Percentiles rank a stretch among this genome's conserved stretches.
These are phyloP conservation scores for Nomada lathburiana DNA, from an alignment of 2,888 invertebrate genomes.

Conservation along the genomic window DNA sequence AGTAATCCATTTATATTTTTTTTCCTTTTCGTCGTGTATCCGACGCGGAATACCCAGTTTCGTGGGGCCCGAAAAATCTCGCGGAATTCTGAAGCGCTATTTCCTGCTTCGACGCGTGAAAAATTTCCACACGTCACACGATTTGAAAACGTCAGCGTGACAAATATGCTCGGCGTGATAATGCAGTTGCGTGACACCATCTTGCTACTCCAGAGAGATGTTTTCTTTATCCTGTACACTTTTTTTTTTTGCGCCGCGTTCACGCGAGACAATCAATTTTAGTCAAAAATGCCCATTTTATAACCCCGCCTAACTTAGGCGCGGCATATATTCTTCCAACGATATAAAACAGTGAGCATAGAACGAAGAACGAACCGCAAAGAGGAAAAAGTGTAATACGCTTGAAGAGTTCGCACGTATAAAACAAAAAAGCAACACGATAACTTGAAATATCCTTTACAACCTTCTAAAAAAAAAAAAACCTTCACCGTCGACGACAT, in stretches of 20 bases:
- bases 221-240: constrained; percentile 41
- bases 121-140: constrained; percentile 49
- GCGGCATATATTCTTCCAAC: constrained; percentile 7
- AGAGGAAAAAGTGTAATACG: neutral
- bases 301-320: neutral
- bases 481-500: no score
- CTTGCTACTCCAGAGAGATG: constrained; percentile 35
- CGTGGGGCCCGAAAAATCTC: neutral
- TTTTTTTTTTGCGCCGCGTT: constrained; percentile 30
- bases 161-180: constrained; percentile 71
- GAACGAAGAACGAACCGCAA: neutral
- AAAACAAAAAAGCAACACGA: neutral
- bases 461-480: no score
- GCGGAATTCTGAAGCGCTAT: neutral
- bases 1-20: no score
- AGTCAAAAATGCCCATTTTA: constrained; percentile 55
- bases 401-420: no score
- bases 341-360: neutral
- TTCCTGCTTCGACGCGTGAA: constrained; percentile 56
- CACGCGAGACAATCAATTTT: constrained; percentile 60
- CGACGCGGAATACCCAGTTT: no score
- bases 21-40: no score
- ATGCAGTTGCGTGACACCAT: constrained; percentile 68
- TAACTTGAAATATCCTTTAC: neutral
- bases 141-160: constrained; percentile 68